phyloP scores from a whole-genome alignment of 2,113 vertebrate genomes.

The Ailuropoda melanoleuca region DNA sequence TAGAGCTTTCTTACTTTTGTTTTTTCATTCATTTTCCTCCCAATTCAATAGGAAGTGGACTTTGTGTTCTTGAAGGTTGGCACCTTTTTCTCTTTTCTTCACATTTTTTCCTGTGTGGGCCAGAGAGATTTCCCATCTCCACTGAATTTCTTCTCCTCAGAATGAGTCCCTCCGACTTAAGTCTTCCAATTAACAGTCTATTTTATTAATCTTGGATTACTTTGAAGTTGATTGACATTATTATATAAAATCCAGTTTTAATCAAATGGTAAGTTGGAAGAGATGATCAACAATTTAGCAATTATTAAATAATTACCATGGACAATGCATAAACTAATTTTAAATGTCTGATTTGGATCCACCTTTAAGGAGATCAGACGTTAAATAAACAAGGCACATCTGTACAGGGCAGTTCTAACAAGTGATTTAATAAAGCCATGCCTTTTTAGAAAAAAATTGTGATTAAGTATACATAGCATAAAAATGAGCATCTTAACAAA shows the following conservation, averaged over 20 bases:
- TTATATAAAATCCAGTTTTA: background rate
- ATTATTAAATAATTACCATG: background rate
- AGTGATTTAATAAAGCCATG: background rate
- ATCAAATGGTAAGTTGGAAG: background rate
- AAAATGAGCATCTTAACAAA: background rate
- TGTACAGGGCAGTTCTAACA: background rate
- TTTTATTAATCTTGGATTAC: background rate
- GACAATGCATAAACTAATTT: background rate
- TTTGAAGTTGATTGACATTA: slow-evolving; percentile 2
- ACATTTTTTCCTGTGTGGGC: background rate
- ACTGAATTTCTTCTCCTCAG: background rate
- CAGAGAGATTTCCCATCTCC: background rate
- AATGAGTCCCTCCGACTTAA: background rate
- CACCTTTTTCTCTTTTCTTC: background rate
- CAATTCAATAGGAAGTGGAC: background rate
- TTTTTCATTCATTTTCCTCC: background rate
- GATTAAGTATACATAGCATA: background rate
- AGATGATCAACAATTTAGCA: background rate
- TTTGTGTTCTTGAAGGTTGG: background rate
- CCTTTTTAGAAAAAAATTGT: background rate
- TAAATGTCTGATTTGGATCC: background rate
- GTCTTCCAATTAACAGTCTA: background rate
- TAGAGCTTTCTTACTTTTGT: background rate
- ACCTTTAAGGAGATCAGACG: background rate
- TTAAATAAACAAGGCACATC: background rate